Conservation (phyloP, 2,797 vertebrate species). For the Acanthurus leucopareius region DNA sequence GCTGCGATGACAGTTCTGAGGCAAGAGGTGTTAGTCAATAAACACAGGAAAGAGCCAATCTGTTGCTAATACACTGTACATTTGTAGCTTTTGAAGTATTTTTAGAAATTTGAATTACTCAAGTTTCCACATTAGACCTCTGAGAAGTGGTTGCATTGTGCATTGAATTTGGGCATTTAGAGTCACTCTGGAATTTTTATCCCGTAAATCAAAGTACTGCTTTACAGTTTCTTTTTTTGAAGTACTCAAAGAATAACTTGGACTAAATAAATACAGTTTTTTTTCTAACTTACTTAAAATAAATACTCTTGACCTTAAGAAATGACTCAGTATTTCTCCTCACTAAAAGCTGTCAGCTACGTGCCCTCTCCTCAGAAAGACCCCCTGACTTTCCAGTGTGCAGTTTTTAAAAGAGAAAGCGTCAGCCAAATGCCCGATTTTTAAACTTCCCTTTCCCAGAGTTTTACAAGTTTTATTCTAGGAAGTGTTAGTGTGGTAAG, state of each 20-base stretch:
- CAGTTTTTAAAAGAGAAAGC: neutral
- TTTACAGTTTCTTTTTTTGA: neutral
- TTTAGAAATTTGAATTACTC: conserved; percentile 42
- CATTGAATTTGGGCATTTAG: conserved; percentile 11
- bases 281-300: conserved; percentile 32
- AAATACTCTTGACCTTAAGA: neutral
- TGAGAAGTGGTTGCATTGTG: conserved; percentile 24
- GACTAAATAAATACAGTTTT: neutral
- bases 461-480: conserved; percentile 46
- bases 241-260: neutral
- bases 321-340: neutral
- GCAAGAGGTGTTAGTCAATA: conserved; percentile 47
- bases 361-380: neutral
- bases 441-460: conserved; percentile 40
- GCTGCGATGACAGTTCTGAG: conserved; percentile 44
- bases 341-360: neutral
- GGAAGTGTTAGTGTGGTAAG: conserved; percentile 64
- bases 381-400: neutral
- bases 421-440: neutral
- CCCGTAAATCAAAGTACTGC: conserved; percentile 10
- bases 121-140: conserved; percentile 27
- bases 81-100: conserved; percentile 31
- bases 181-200: conserved; percentile 28
- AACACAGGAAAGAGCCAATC: conserved; percentile 43
- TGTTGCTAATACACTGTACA: conserved; percentile 7